phyloP scores from a whole-genome alignment of 2,113 vertebrate species.

The Thalassarche chlororhynchos region DNA sequence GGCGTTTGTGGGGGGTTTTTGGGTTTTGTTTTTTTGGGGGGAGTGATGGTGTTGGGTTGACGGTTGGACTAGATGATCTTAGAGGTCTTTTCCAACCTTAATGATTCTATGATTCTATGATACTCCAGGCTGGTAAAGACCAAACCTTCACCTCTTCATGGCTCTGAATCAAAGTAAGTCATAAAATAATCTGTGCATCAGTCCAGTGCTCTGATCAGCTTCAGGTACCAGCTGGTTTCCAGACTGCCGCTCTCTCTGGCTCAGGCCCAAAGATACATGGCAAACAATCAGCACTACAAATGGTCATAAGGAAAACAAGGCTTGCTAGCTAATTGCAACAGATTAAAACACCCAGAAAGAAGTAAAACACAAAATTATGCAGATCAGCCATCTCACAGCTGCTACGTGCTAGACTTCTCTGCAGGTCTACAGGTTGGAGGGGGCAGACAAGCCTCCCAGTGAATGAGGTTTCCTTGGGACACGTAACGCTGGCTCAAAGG shows the following conservation, averaged over 20 bases:
- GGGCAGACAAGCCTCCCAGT: neutral
- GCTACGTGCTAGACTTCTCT: rapidly evolving
- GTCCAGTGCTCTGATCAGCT: neutral
- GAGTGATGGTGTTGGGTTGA: too few species aligned
- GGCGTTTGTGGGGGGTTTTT: rapidly evolving
- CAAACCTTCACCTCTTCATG: neutral
- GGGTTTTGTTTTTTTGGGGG: too few species aligned
- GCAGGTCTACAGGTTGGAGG: neutral
- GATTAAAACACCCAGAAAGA: neutral
- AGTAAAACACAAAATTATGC: neutral
- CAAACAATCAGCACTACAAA: neutral
- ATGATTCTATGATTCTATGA: too few species aligned
- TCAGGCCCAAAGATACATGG: neutral
- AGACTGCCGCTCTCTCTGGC: neutral
- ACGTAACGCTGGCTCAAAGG: too few species aligned
- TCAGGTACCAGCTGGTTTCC: constrained; percentile 4
- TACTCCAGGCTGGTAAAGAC: neutral
- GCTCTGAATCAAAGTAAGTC: neutral
- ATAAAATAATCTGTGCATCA: neutral
- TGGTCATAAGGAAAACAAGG: neutral
- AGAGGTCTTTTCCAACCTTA: too few species aligned
- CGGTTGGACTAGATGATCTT: too few species aligned
- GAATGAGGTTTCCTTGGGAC: neutral
- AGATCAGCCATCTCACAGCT: neutral
- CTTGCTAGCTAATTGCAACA: neutral